Evolutionary conservation across 2,113 vertebrate genomes (phyloP), one percentile per base, ranked within the genome.

Genomic region (Eolophus roseicapilla): DNA sequence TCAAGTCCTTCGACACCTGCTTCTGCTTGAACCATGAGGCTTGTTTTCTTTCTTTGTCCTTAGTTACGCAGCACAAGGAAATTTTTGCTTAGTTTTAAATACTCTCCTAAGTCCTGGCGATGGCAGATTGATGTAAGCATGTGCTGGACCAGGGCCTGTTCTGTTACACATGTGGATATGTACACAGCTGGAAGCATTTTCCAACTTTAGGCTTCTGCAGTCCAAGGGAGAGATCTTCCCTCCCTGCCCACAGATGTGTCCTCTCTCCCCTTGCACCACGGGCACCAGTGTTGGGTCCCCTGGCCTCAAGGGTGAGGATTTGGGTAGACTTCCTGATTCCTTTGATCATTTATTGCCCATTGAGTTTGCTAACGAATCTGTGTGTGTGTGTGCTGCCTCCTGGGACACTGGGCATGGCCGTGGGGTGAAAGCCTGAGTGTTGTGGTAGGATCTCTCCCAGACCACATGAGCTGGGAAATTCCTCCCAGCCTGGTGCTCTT

Each of bases 71-170:
- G 62, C 3, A 71, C 81, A 79, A 95, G 87, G 95, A 70, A 77
- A 88, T 69, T 88, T 85, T 87, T 44, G 53, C 84, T 95, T 91
- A 37, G 94, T 95, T 96, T 94, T 49, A 49, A 95, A 91, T 35
- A 87, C 94, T 91, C 95, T 93, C 87, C 95, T 80, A 27, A 93
- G 69, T 95, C 84, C 95, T 35, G 67, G 94, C 96, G 96, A 96
- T 13, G 81, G 85, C 89, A 82, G 90, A 92, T 93, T 96, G 95
- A 97, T 92, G 93, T 76, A 96, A 97, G 92, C 35, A 3, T 88
- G 75, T 82, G 91, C 95, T 97, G 96, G 93, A 94, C 82, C 94
- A 79, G 93, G 94, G 91, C 95, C 94, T 96, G 78, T 47, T 96
- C 94, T 92, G 93, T 95, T 92, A 96, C 95, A 93, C 94, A 94